Evolutionary conservation across 2,888 invertebrate species (phyloP), one percentile per base, ranked within the genome.

Genomic region (Heliconius sara): DNA sequence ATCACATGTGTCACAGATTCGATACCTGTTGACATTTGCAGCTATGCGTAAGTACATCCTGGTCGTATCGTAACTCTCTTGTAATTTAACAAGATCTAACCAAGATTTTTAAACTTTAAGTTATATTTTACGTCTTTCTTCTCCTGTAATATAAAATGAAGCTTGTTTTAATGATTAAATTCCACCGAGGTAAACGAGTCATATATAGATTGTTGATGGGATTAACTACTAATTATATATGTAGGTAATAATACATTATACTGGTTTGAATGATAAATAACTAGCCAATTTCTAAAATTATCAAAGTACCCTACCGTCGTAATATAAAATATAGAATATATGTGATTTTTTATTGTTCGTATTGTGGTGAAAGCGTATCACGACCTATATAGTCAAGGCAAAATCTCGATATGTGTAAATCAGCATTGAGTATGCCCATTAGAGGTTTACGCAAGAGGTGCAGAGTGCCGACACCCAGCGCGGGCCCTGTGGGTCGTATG

Each of bases 1-100:
- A 88, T 91, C 89, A 92, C 84, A 79, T 83, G 84, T 85, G 83
- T 83, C 88, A 88, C 85, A 84, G 85, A 80, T 77, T 72, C 63
- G 67, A 85, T 85, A 89, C 89, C 84, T 84, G 91, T 89, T 94
- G 91, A 91, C 92, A 93, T 94, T 94, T 93, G 87, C 87, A 73
- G 78, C 70, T 57, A 77, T 80, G 75, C 71, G 67, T 70, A 19
- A 76, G 82, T 27, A 80, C 82, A 81, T 83, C 83, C 82, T 81
- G 80, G 79, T 83, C 78, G 80, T 84, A 82, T 83, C 79, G 80
- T 73, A 84, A 85, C 52, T 70, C 83, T 86, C 39, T 73, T 19
- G 34, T 39, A 39, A 16, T 39, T 60, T 43, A 34, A 74, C 1
- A n/a, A 25, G 9, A n/a, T 47, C 5, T n/a, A 7, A 19, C 43